A percentile compares a stretch with the other conserved stretches of the same genome.
Conservation (phyloP, 2,888 invertebrate genomes). For the Sinhomidia bicolor region DNA sequence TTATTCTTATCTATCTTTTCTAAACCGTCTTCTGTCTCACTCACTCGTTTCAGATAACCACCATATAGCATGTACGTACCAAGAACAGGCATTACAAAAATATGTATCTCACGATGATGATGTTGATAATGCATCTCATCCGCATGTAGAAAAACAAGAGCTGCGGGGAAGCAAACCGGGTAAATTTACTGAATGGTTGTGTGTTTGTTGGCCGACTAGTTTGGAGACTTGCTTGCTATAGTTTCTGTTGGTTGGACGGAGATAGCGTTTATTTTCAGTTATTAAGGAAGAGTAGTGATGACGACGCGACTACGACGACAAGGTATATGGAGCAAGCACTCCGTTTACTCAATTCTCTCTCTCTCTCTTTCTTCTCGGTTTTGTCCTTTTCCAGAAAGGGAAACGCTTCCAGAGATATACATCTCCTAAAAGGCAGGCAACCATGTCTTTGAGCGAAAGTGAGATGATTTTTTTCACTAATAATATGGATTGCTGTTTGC, state of each 20-base stretch:
- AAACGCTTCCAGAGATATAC: background rate
- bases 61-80: too few species aligned
- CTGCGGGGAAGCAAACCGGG: background rate
- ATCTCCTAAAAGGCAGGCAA: background rate
- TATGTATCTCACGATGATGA: background rate
- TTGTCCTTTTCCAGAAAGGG: constrained; percentile 9
- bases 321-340: background rate
- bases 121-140: too few species aligned
- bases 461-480: background rate
- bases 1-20: too few species aligned
- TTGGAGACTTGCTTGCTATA: constrained; percentile 36
- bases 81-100: too few species aligned
- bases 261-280: constrained; percentile 19
- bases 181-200: constrained; percentile 18
- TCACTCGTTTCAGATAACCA: too few species aligned
- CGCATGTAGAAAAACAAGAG: background rate
- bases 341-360: background rate
- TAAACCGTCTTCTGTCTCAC: too few species aligned
- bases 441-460: background rate
- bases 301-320: too few species aligned
- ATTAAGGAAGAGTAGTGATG: constrained; percentile 5
- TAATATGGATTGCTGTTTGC: constrained; percentile 50
- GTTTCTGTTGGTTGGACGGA: constrained; percentile 38
- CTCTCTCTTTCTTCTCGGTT: background rate
- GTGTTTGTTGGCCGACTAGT: constrained; percentile 22